These are phyloP conservation scores for Hirudinaria manillensis DNA, from an alignment of 2,888 invertebrate genomes.

Conservation along the genomic window DNA sequence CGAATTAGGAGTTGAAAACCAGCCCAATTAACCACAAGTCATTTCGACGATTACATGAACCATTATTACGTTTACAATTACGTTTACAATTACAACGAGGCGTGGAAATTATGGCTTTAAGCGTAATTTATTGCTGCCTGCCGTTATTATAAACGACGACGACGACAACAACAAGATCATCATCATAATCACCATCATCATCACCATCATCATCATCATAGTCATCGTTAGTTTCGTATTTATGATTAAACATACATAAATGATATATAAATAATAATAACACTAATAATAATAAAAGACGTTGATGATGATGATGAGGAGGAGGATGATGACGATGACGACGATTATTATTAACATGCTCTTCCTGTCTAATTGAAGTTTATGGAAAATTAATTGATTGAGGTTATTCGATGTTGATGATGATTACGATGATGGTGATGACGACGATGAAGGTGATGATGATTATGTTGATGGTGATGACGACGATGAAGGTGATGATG, in stretches of 20 bases:
- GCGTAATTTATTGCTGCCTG: no score
- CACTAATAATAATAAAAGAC: neutral
- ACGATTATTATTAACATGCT: no score
- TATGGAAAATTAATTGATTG: neutral
- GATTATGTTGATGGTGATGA: constrained; percentile 13
- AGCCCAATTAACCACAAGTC: no score
- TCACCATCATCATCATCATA: neutral
- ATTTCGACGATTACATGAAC: no score
- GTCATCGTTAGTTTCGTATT: neutral
- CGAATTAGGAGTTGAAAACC: no score
- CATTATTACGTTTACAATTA: no score
- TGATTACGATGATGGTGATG: constrained; percentile 23
- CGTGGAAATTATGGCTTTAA: no score
- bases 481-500: constrained; percentile 16
- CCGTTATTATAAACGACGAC: no score
- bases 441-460: constrained; percentile 22
- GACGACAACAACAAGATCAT: neutral
- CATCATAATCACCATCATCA: neutral
- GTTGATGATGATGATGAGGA: no score
- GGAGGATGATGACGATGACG: no score
- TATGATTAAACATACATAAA: no score
- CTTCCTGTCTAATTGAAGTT: neutral
- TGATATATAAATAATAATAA: neutral
- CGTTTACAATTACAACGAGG: no score
- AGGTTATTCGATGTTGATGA: constrained; percentile 6